A percentile compares a stretch with the other conserved stretches of the same genome.
Conservation (phyloP, 2,113 vertebrate species). For the Jaculus jaculus region DNA sequence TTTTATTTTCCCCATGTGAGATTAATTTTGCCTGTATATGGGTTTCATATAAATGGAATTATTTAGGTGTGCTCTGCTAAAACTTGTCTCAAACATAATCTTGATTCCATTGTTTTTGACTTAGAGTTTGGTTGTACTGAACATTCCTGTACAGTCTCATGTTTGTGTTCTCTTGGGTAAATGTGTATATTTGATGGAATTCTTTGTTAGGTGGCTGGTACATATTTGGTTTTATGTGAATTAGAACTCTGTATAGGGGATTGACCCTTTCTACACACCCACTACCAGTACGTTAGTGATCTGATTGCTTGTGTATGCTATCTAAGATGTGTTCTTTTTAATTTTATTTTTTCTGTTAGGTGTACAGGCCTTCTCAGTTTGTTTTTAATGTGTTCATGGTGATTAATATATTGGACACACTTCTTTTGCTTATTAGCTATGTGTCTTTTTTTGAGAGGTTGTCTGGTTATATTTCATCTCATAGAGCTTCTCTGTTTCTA, state of each 20-base stretch:
- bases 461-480: not conserved
- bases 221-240: not conserved
- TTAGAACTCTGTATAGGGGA: not conserved
- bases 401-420: not conserved
- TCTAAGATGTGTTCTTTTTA: not conserved
- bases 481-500: not conserved
- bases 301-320: not conserved
- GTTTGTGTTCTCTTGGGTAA: not conserved
- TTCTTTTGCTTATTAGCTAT: slow-evolving; percentile 15
- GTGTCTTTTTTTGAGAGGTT: not conserved
- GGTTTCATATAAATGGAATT: not conserved
- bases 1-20: not conserved
- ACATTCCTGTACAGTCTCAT: not conserved
- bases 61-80: not conserved
- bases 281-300: not conserved
- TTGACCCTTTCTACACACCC: not conserved
- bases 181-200: not conserved
- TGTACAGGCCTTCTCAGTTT: not conserved
- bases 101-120: not conserved
- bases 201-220: not conserved
- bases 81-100: not conserved
- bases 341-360: not conserved
- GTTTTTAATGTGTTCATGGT: not conserved
- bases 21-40: slow-evolving; percentile 9
- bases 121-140: not conserved